Percentiles rank a stretch among this genome's conserved stretches.
Conservation (phyloP, 2,113 vertebrate genomes). For the Gallinago paraguaiae region DNA sequence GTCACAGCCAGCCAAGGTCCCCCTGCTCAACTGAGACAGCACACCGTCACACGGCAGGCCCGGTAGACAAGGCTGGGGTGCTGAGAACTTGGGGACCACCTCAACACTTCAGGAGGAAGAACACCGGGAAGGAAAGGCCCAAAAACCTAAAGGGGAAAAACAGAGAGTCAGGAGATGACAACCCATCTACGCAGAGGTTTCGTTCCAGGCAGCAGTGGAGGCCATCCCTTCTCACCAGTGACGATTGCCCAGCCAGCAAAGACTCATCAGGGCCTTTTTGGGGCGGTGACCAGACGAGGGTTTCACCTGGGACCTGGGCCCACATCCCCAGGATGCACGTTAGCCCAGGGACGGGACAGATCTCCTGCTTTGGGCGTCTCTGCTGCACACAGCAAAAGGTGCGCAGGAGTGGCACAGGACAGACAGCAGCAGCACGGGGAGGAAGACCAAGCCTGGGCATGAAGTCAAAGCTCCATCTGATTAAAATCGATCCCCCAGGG, state of each 20-base stretch:
- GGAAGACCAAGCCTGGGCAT: too few relatives aligned
- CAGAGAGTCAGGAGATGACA: neutral
- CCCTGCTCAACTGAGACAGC: neutral
- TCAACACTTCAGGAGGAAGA: neutral
- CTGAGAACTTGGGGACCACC: neutral
- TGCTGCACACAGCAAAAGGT: neutral
- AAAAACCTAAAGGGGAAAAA: neutral
- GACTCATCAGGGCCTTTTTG: neutral
- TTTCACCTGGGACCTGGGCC: neutral
- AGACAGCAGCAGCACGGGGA: neutral
- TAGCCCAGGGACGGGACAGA: neutral
- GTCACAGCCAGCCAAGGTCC: neutral
- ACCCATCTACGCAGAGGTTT: accelerated
- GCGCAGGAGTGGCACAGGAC: neutral
- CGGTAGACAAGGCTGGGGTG: neutral
- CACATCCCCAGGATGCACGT: accelerated
- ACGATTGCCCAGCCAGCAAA: neutral
- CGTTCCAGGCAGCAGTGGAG: neutral
- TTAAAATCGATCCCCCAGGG: too few relatives aligned
- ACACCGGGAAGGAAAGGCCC: neutral
- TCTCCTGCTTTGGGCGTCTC: neutral
- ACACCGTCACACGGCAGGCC: accelerated
- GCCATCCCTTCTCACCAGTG: neutral
- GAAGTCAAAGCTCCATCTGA: too few relatives aligned
- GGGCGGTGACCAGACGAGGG: neutral